These are phyloP conservation scores for Diorhabda sublineata DNA, from an alignment of 1,140 invertebrate genomes.

Conservation along the genomic window DNA sequence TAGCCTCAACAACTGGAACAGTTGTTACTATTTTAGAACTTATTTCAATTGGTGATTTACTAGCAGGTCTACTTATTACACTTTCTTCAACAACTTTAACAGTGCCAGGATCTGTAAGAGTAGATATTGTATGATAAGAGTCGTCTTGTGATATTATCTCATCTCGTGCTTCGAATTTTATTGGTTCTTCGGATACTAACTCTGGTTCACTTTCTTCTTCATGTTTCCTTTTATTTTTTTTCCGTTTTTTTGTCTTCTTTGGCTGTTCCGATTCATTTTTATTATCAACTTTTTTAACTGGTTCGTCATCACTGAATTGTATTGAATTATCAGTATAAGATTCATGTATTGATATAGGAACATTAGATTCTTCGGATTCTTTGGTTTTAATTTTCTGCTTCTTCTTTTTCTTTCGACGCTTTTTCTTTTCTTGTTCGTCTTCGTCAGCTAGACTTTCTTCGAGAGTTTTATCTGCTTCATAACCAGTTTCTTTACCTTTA, in stretches of 20 bases:
- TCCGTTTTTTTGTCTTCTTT: conserved; percentile 40
- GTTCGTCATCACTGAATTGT: conserved; percentile 42
- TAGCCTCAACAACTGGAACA: conserved; percentile 56
- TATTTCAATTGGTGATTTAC: conserved; percentile 47
- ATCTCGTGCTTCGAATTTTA: conserved; percentile 39
- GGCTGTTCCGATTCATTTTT: conserved; percentile 49
- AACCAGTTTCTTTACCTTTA: conserved; percentile 50
- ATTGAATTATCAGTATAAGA: conserved; percentile 37
- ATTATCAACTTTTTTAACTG: conserved; percentile 34
- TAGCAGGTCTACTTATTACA: conserved; percentile 46
- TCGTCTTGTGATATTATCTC: conserved; percentile 48
- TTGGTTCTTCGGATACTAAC: conserved; percentile 35
- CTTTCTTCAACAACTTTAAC: conserved; percentile 65
- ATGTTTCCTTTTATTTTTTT: conserved; percentile 21
- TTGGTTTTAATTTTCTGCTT: conserved; percentile 51
- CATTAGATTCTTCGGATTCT: conserved; percentile 46
- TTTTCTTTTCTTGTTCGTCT: conserved; percentile 42
- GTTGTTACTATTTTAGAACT: conserved; percentile 54
- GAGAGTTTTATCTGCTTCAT: conserved; percentile 57
- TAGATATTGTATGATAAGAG: conserved; percentile 55
- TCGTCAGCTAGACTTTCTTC: conserved; percentile 51
- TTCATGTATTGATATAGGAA: conserved; percentile 46
- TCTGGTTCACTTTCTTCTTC: conserved; percentile 33
- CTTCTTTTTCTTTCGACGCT: conserved; percentile 53
- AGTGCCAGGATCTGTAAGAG: conserved; percentile 52